phyloP scores from a whole-genome alignment of 92 coral and sea anemone species.

The Actinostola sp. region DNA sequence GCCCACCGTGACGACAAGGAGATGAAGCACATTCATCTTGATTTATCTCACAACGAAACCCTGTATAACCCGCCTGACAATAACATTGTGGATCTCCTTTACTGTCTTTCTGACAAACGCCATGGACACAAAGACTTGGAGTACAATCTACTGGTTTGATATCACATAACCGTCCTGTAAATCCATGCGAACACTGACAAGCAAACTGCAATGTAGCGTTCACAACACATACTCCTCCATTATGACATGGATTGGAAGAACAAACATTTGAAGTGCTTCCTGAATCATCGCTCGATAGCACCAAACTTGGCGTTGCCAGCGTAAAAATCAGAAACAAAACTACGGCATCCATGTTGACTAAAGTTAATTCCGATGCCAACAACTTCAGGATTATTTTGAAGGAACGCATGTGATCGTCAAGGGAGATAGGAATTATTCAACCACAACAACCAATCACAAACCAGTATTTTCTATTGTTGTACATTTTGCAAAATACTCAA shows the following conservation, averaged over 20 bases:
- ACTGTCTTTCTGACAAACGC: too few relatives aligned
- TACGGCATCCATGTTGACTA: constrained; percentile 15
- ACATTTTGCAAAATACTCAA: background rate
- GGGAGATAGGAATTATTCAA: constrained; percentile 40
- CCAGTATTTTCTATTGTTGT: background rate
- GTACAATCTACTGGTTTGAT: too few relatives aligned
- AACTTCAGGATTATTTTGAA: constrained; percentile 40
- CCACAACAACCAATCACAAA: constrained; percentile 35
- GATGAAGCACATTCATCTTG: constrained; percentile 86
- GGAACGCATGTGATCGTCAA: constrained; percentile 59
- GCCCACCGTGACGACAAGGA: constrained; percentile 91
- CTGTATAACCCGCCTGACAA: too few relatives aligned
- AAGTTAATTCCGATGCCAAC: constrained; percentile 12
- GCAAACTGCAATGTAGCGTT: constrained; percentile 72
- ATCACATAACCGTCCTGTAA: too few relatives aligned
- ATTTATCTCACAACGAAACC: constrained; percentile 74
- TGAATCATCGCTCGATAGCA: constrained; percentile 2
- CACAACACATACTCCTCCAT: constrained; percentile 76
- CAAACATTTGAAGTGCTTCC: constrained; percentile 60
- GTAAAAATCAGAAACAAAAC: constrained; percentile 20
- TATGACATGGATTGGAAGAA: constrained; percentile 88
- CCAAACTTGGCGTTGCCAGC: constrained; percentile 9
- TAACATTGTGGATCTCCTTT: too few relatives aligned
- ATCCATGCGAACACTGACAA: constrained; percentile 77
- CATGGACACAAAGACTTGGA: too few relatives aligned